Evolutionary conservation across 2,113 vertebrate genomes (phyloP).

Genomic region (Megaptera novaeangliae): DNA sequence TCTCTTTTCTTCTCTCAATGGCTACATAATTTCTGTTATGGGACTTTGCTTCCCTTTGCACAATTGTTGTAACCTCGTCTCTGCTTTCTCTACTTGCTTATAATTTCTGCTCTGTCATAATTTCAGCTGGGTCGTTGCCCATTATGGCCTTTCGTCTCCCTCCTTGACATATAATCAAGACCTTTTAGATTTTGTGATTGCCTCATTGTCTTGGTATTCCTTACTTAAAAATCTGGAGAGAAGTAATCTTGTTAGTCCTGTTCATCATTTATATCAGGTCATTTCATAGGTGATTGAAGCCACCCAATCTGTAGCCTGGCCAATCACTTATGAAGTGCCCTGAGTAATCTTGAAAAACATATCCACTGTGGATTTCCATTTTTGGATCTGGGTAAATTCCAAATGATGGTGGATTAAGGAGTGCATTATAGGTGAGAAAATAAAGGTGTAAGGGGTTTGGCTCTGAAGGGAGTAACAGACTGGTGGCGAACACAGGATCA

Average conservation of each 20-base stretch:
- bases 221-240: conserved; percentile 10
- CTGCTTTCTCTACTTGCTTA: background rate
- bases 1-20: background rate
- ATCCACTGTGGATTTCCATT: background rate
- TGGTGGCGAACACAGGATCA: background rate
- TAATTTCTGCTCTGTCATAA: background rate
- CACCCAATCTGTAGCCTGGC: background rate
- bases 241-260: background rate
- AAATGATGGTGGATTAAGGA: background rate
- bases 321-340: background rate
- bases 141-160: background rate
- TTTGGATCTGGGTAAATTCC: background rate
- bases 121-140: background rate
- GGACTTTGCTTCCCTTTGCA: background rate
- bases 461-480: background rate
- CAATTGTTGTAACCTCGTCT: background rate
- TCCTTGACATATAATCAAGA: background rate
- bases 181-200: background rate
- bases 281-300: conserved; percentile 5
- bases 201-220: conserved; percentile 18
- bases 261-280: conserved; percentile 17
- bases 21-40: background rate
- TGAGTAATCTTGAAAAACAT: background rate
- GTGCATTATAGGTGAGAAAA: background rate
- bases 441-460: background rate